Evolutionary conservation across 2,113 vertebrate genomes (phyloP), one percentile per base, ranked within the genome.

Genomic region (Coptodon rendalli): DNA sequence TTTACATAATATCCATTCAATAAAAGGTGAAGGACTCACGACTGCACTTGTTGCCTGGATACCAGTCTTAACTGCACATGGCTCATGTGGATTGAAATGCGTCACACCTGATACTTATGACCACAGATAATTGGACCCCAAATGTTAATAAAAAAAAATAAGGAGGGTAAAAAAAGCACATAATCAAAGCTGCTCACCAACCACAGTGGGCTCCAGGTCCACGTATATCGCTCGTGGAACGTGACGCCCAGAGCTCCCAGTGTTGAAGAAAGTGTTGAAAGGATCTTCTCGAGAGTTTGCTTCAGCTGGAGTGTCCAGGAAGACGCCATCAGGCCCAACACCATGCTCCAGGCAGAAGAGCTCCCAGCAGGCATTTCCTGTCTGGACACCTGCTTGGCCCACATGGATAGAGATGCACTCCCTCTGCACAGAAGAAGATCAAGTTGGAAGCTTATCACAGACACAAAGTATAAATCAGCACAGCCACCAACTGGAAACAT

Each of bases 311-410:
- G 45, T 43, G 5, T 94, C 71, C 0, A 96, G 92, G 24, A 96
- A 85, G 83, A 92, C 84, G 0, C 97, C 97, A 0, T 97, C 96
- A 0, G 96, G 96, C 31, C 95, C 96, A 83, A 98, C 95, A 9
- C 97, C 97, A 0, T 98, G 97, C 90, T 98, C 98, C 5, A 98
- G 96, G 94, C 97, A 98, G 82, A 97, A 98, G 6, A 98, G 96
- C 89, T 98, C 97, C 97, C 97, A 98, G 90, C 97, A 98, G 79
- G 97, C 96, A 2, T 97, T 97, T 61, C 97, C 98, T 86, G 96
- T 97, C 96, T 98, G 98, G 66, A 98, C 92, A 0, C 98, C 97
- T 1, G 97, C 97, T 95, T 94, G 93, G 17, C 94, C 94, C 86
- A 95, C 91, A 9, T 95, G 94, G 86, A 95, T 89, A 5, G 93